These are phyloP conservation scores for Phengaris arion DNA, from an alignment of 2,888 invertebrate species.

Conservation along the genomic window DNA sequence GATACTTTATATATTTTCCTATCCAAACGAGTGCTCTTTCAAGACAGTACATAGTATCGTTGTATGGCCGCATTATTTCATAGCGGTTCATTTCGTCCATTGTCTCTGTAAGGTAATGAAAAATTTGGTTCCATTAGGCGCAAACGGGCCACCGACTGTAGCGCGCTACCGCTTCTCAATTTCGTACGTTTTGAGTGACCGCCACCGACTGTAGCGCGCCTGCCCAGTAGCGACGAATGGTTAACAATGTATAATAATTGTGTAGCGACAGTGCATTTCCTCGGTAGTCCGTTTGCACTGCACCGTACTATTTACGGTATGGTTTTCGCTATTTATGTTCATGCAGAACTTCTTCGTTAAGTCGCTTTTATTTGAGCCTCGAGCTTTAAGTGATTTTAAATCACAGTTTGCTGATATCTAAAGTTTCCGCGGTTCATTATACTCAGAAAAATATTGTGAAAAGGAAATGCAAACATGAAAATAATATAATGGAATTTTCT, in stretches of 20 bases:
- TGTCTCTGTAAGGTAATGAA: slow-evolving; percentile 61
- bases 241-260: no score
- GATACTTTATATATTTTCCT: slow-evolving; percentile 41
- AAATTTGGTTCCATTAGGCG: slow-evolving; percentile 41
- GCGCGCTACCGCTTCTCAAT: not conserved
- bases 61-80: slow-evolving; percentile 40
- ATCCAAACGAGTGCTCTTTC: slow-evolving; percentile 37
- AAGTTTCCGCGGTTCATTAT: not conserved
- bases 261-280: no score
- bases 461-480: slow-evolving; percentile 11
- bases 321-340: slow-evolving; percentile 1
- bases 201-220: no score
- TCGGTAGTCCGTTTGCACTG: not conserved
- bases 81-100: slow-evolving; percentile 57
- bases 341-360: not conserved
- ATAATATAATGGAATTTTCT: slow-evolving; percentile 1
- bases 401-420: slow-evolving; percentile 1
- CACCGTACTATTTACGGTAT: not conserved
- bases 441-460: not conserved
- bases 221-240: no score
- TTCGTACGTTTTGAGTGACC: not conserved
- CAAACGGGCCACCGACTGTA: not conserved
- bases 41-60: slow-evolving; percentile 25
- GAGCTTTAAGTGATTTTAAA: slow-evolving; percentile 10
- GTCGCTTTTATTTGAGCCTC: slow-evolving; percentile 9